phyloP scores from a whole-genome alignment of 30 jellyfish, hydroid and myxozoan genomes.

The Turritopsis dohrnii region DNA sequence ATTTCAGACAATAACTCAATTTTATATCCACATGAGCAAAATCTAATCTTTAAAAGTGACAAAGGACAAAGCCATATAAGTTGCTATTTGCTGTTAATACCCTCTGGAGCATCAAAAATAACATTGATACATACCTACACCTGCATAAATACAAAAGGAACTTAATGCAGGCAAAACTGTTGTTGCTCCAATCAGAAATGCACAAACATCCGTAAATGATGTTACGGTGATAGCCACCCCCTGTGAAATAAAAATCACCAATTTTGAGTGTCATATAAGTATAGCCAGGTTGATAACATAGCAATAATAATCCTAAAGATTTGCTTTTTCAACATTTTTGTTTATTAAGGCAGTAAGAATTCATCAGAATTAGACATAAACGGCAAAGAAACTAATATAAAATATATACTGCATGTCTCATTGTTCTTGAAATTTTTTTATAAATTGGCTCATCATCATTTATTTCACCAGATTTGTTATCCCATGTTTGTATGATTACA shows the following conservation, averaged over 20 bases:
- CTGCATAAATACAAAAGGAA: conserved; percentile 89
- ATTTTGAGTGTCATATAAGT: too few relatives aligned
- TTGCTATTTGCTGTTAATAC: too few relatives aligned
- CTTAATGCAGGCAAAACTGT: conserved; percentile 88
- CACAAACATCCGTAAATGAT: conserved; percentile 82
- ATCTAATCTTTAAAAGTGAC: too few relatives aligned
- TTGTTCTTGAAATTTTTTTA: conserved; percentile 50
- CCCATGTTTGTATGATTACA: conserved; percentile 76
- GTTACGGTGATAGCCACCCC: conserved; percentile 87
- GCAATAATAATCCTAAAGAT: too few relatives aligned
- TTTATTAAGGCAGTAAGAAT: neutral
- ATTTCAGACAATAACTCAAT: too few relatives aligned
- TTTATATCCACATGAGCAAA: too few relatives aligned
- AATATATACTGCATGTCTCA: conserved; percentile 66
- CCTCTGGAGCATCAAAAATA: too few relatives aligned
- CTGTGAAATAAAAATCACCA: conserved; percentile 35
- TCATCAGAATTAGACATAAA: too few relatives aligned
- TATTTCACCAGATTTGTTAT: conserved; percentile 31
- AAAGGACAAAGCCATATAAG: too few relatives aligned
- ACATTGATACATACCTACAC: conserved; percentile 55
- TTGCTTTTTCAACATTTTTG: neutral
- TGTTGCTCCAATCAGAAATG: conserved; percentile 83
- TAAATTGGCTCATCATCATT: conserved; percentile 42
- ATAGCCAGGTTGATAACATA: too few relatives aligned
- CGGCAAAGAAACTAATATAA: neutral